These are phyloP conservation scores for Apus apus DNA, from an alignment of 2,113 vertebrate species.

Conservation along the genomic window DNA sequence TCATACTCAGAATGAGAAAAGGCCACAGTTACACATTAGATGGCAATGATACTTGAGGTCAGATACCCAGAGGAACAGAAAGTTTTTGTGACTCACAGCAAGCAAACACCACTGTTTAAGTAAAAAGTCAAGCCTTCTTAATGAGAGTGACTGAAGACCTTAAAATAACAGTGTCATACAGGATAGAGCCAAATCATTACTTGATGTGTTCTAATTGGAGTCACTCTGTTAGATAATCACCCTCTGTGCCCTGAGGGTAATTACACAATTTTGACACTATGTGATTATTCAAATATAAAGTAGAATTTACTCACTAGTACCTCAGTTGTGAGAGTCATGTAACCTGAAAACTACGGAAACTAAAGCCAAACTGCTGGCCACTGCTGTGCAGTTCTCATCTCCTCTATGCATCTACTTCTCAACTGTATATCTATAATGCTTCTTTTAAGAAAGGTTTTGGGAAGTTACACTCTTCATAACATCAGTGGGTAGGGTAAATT, in stretches of 20 bases:
- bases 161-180: not conserved
- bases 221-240: not conserved
- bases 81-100: not conserved
- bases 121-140: constrained; percentile 3
- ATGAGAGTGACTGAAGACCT: not conserved
- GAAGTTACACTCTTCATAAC: not conserved
- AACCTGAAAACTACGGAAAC: not conserved
- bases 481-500: not conserved
- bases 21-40: not conserved
- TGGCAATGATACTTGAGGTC: not conserved
- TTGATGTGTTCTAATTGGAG: not conserved
- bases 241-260: not conserved
- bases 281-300: constrained; percentile 24
- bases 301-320: not conserved
- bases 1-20: not conserved
- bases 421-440: not conserved
- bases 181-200: not conserved
- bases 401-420: not conserved
- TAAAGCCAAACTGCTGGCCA: not conserved
- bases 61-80: not conserved
- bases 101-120: not conserved
- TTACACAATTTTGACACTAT: not conserved
- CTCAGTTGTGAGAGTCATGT: not conserved
- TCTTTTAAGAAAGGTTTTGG: not conserved
- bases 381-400: not conserved